A percentile compares a stretch with the other conserved stretches of the same genome.
Conservation (phyloP, 2,113 vertebrate genomes). For the Cyphomyrus discorhynchus region DNA sequence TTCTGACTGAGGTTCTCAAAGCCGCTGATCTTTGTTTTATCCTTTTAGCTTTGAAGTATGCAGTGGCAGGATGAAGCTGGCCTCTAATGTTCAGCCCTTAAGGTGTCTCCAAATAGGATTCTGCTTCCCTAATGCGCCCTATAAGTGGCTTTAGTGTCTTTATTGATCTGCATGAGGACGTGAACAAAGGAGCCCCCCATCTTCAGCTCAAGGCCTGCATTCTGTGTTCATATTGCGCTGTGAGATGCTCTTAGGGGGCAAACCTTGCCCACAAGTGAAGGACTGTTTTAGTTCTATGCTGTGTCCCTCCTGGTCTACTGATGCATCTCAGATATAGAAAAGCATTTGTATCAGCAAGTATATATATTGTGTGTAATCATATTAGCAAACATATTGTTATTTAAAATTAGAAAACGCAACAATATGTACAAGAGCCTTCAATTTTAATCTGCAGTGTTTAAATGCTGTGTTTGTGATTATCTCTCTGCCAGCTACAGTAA, state of each 20-base stretch:
- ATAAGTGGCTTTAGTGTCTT: constrained; percentile 28
- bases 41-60: not conserved
- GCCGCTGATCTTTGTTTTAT: not conserved
- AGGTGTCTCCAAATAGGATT: not conserved
- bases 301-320: not conserved
- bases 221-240: not conserved
- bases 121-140: constrained; percentile 6
- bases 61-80: not conserved
- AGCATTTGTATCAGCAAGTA: not conserved
- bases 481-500: not conserved
- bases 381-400: not conserved
- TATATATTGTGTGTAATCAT: not conserved
- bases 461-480: not conserved
- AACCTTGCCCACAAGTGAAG: not conserved
- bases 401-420: too few relatives aligned
- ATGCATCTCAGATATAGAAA: not conserved
- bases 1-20: not conserved
- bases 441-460: not conserved
- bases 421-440: too few relatives aligned
- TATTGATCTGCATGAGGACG: constrained; percentile 33
- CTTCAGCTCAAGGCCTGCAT: not conserved
- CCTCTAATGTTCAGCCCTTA: not conserved
- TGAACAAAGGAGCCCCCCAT: constrained; percentile 6
- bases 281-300: not conserved
- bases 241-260: not conserved